Base-by-base conservation (phyloP, 1,140 invertebrate species). In the Pogonomyrmex californicus region DNA sequence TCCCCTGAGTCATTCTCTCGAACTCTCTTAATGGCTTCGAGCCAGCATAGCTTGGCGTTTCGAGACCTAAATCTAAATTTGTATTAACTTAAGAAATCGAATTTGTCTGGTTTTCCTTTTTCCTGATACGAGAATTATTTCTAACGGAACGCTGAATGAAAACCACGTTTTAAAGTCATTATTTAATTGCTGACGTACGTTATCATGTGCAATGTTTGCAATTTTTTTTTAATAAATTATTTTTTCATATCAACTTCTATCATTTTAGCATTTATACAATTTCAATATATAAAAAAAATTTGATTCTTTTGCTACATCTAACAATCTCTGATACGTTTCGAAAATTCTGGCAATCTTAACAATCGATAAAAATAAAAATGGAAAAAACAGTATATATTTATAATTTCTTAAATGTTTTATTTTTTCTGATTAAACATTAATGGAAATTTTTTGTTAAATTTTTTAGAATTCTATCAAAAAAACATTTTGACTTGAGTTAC, bases 21-120 rank as follows among this genome's bases (percentile, higher is more conserved):
- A 86, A 85, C 73, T 82, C 49, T 58, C 66, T 58, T 47, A 60
- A 81, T 93, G 93, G 92, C 93, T 87, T 65, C 56, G 66, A 85
- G 94, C 94, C 93, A 93, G 92, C 92, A 92, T 92, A 90, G 90
- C 89, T 94, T 86, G 91, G 87, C 85, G 90, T 68, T 88, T 91
- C 85, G 90, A 87, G 89, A 91, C 90, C 92, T 91, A 92, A 93
- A 92, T 92, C 93, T 94, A 93, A 94, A 94, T 94, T 94, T 95
- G 93, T 89, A 86, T 88, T 91, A 91, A 90, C 87, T 86, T 83
- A 71, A 90, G 86, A 71, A 23, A 79, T 88, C 82, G 82, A 30
- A 33, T 49, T 65, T 73, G 38, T 58, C 60, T 68, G 49, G 66
- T 56, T 83, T 87, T 63, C 77, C 79, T 87, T 85, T 66, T 51